These are phyloP conservation scores for Scolopax mira DNA, from an alignment of 2,113 vertebrate species.

Conservation along the genomic window DNA sequence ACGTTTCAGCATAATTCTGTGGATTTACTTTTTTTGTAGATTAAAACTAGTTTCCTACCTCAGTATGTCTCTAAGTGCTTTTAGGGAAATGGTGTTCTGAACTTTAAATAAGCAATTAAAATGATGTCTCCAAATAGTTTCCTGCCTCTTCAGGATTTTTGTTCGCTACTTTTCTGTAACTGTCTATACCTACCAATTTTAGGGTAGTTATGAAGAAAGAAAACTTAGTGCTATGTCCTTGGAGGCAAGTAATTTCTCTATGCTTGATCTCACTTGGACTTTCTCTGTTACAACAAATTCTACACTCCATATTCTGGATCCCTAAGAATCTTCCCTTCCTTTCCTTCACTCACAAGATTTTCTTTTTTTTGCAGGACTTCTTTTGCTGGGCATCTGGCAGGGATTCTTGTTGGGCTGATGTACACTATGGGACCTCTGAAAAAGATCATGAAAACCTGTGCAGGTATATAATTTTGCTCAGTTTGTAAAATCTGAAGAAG, in stretches of 20 bases:
- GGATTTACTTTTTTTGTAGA: neutral
- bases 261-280: neutral
- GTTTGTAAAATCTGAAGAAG: neutral
- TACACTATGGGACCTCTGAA: slow-evolving; percentile 88
- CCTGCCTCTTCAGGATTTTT: neutral
- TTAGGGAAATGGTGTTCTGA: neutral
- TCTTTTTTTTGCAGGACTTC: slow-evolving; percentile 79
- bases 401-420: slow-evolving; percentile 92
- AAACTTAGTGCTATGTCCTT: neutral
- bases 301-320: neutral
- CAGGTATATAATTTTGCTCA: slow-evolving; percentile 74
- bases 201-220: neutral
- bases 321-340: neutral
- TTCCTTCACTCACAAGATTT: neutral
- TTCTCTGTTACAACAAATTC: neutral
- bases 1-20: neutral
- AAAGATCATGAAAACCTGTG: slow-evolving; percentile 78
- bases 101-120: neutral
- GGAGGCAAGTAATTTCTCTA: neutral
- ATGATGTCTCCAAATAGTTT: neutral
- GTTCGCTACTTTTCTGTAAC: neutral
- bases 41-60: neutral
- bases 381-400: slow-evolving; percentile 90
- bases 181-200: neutral
- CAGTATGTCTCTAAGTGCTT: neutral